phyloP scores from a whole-genome alignment of 53 echinoderm and acorn worm species.

The Pentamera pediparva region DNA sequence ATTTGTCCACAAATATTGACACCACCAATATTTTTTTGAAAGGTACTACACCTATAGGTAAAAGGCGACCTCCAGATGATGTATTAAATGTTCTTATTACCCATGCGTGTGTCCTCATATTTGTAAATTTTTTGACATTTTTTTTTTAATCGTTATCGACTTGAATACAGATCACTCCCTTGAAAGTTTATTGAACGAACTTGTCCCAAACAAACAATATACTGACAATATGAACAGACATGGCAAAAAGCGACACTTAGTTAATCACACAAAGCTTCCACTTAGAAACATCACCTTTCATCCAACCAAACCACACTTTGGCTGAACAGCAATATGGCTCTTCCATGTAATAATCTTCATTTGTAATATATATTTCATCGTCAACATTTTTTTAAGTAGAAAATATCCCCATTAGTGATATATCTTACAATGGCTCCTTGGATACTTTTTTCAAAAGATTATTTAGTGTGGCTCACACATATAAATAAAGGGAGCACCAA shows the following conservation, averaged over 20 bases:
- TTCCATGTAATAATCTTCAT: constrained; percentile 10
- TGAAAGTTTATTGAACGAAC: not conserved
- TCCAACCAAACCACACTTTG: constrained; percentile 28
- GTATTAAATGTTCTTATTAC: constrained; percentile 22
- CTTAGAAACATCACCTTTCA: constrained; percentile 12
- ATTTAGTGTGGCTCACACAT: constrained; percentile 24
- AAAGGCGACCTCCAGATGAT: constrained; percentile 28
- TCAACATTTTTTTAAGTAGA: constrained; percentile 28
- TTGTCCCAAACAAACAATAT: constrained; percentile 17
- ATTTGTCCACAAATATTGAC: constrained; percentile 17
- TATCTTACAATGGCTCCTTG: constrained; percentile 34
- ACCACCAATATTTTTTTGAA: constrained; percentile 23
- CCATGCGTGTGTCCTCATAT: constrained; percentile 28
- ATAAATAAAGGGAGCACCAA: constrained; percentile 29
- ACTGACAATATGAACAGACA: constrained; percentile 26
- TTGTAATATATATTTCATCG: constrained; percentile 34
- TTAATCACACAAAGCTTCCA: constrained; percentile 12
- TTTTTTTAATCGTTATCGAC: constrained; percentile 24
- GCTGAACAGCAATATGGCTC: constrained; percentile 36
- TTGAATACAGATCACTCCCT: constrained; percentile 18
- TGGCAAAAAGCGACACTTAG: constrained; percentile 22
- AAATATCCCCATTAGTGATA: constrained; percentile 32
- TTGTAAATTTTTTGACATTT: constrained; percentile 27
- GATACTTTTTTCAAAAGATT: constrained; percentile 14
- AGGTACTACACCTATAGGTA: constrained; percentile 34